Percentiles rank a stretch among this genome's conserved stretches.
These are phyloP conservation scores for Hipposideros larvatus DNA, from an alignment of 2,797 vertebrate genomes.

Conservation along the genomic window DNA sequence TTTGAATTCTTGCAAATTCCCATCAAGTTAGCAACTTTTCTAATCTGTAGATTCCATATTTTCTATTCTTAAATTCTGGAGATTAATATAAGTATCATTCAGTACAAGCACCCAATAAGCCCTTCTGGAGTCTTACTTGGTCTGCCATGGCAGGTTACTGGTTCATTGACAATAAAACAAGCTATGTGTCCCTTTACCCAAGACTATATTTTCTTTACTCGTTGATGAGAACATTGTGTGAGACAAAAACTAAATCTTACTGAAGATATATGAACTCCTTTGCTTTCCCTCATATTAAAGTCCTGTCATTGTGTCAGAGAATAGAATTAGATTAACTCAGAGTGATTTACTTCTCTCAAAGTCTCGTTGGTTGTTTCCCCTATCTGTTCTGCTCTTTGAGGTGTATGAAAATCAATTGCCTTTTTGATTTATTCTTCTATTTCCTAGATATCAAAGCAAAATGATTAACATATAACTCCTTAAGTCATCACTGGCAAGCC, in stretches of 20 bases:
- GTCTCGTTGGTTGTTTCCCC: constrained; percentile 6
- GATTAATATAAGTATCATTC: background rate
- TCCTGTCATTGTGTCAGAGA: constrained; percentile 26
- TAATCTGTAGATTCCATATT: background rate
- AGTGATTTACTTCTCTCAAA: constrained; percentile 63
- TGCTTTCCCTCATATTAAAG: constrained; percentile 61
- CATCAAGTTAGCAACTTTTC: background rate
- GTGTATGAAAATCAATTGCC: constrained; percentile 44
- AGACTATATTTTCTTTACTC: background rate
- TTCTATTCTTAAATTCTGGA: background rate
- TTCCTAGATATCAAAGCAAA: constrained; percentile 55
- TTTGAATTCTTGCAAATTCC: background rate
- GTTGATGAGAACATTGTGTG: constrained; percentile 15
- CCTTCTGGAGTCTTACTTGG: background rate
- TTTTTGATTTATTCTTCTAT: constrained; percentile 65
- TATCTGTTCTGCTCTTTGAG: constrained; percentile 50
- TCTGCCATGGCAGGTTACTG: background rate
- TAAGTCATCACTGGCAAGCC: background rate
- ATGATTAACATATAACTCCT: constrained; percentile 56
- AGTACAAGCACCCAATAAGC: background rate
- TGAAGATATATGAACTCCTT: constrained; percentile 51
- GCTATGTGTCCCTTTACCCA: background rate
- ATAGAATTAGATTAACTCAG: constrained; percentile 65
- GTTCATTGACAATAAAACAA: background rate
- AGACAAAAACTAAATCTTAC: constrained; percentile 43